phyloP scores from a whole-genome alignment of 2,888 invertebrate genomes.

The Silvanus unidentatus region DNA sequence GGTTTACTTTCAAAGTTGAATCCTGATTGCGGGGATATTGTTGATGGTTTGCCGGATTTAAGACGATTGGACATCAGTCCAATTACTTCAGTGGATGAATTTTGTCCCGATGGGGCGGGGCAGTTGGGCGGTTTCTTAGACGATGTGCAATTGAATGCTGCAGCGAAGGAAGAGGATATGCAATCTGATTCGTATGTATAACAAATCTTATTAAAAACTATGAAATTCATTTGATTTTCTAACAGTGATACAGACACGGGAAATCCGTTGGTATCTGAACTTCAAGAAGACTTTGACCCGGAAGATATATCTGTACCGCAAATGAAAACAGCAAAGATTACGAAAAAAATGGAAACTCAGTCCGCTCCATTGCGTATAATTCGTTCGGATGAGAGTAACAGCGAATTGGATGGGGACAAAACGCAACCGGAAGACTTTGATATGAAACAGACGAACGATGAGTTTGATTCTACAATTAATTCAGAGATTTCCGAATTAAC shows the following conservation, averaged over 20 bases:
- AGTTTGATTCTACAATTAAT: conserved; percentile 46
- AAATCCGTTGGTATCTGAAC: conserved; percentile 76
- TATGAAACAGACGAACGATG: conserved; percentile 46
- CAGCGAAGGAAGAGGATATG: conserved; percentile 34
- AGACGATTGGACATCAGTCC: conserved; percentile 37
- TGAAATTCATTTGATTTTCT: conserved; percentile 8
- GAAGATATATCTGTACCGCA: conserved; percentile 48
- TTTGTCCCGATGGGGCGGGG: conserved; percentile 65
- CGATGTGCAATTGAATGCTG: conserved; percentile 48
- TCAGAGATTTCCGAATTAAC: conserved; percentile 46
- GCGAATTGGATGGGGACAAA: conserved; percentile 29
- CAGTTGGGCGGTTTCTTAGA: conserved; percentile 69
- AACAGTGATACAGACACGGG: conserved; percentile 62
- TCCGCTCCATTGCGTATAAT: conserved; percentile 17
- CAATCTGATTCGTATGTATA: conserved; percentile 53
- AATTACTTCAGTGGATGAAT: conserved; percentile 61
- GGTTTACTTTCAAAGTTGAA: conserved; percentile 39
- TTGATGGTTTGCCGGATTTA: conserved; percentile 37
- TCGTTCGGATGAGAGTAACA: conserved; percentile 28
- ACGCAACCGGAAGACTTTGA: conserved; percentile 40
- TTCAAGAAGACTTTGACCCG: conserved; percentile 77
- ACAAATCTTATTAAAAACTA: conserved; percentile 4
- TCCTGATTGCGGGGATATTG: conserved; percentile 40
- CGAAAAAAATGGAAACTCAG: conserved; percentile 36
- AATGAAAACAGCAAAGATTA: conserved; percentile 28